Evolutionary conservation across 2,113 vertebrate species (phyloP), one percentile per base, ranked within the genome.

Genomic region (Nesoenas mayeri): DNA sequence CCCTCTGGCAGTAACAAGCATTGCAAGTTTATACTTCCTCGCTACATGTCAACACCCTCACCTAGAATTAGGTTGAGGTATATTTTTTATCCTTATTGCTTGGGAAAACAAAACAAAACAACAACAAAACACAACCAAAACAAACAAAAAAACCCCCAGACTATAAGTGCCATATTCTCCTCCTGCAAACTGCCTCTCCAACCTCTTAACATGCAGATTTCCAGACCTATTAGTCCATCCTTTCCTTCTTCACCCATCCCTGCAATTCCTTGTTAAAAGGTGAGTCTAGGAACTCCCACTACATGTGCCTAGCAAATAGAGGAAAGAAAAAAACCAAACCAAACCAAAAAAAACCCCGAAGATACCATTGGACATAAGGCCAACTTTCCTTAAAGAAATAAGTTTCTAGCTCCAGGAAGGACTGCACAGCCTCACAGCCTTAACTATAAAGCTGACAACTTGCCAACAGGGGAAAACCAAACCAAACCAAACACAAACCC

Each of bases 261-360:
- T 34, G 15, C 26, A 80, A 50, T 22, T 34, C 73, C 44, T 57
- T 66, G 28, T 64, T 51, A 84, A 86, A 18, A 77, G 17, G 16
- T 5, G 12, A 57, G 54, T 80, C 29, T 56, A 60, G 22, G 47
- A 93, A 57, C 26, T 61, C 71, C 13, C n/a, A 56, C 19, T 75
- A 20, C 8, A 47, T 14, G 6, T 40, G 31, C 22, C 66, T n/a
- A 51, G 7, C 11, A 91, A 83, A 88, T 4, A 6, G 10, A 9
- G 3, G 7, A n/a, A 31, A 18, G 3, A n/a, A 12, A 15, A 40
- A 9, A 15, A 17, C 3, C 3, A 3, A 9, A 19, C 19, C 10
- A 11, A 12, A 28, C 34, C 34, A 53, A 10, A 38, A 8, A 25
- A 34, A 28, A n/a, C n/a, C 2, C 9, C 58, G 40, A 26, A n/a